Evolutionary conservation across 2,888 invertebrate species (phyloP), one percentile per base, ranked within the genome.

Genomic region (Netelia virgata): DNA sequence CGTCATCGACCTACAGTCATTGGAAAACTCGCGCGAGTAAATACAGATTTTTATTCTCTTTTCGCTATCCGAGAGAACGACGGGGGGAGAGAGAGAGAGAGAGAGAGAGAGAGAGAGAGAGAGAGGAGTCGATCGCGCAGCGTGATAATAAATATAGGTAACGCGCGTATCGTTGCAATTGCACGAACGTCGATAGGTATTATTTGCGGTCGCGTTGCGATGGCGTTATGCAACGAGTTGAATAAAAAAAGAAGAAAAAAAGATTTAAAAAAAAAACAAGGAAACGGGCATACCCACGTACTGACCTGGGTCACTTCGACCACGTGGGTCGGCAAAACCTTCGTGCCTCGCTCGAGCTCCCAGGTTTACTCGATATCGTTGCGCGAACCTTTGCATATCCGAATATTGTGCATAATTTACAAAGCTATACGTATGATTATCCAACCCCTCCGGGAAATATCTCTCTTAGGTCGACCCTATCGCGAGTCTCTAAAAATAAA

Each of bases 241-340:
- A 75, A 36, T 36, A 64, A 66, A 66, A 64, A 64, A 63, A 63
- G 20, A 36, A 41, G 18, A 18, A 73, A 8, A n/a, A 57, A 72
- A n/a, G 59, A n/a, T 36, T 16, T 43, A 18, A 61, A 55, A 20
- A 74, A 50, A 74, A 36, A 36, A 36, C 36, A 36, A 36, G 6
- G 36, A 36, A 36, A 36, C 36, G 6, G 8, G 36, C 36, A 6
- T 61, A 69, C 69, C n/a, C 36, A 36, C 28, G 77, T 11, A 81
- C 76, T 84, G 84, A 84, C 84, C 80, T 81, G 84, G 68, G 80
- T 75, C 80, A 84, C 61, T 84, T 77, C 68, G 72, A 53, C 76
- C 53, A 61, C 61, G 68, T 16, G 68, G 53, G 23, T 70, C 63
- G 61, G 16, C 63, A 53, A 75, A 75, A 75, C 64, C 64, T 64